These are phyloP conservation scores for Epinotia bilunana DNA, from an alignment of 2,888 invertebrate genomes.

Conservation along the genomic window DNA sequence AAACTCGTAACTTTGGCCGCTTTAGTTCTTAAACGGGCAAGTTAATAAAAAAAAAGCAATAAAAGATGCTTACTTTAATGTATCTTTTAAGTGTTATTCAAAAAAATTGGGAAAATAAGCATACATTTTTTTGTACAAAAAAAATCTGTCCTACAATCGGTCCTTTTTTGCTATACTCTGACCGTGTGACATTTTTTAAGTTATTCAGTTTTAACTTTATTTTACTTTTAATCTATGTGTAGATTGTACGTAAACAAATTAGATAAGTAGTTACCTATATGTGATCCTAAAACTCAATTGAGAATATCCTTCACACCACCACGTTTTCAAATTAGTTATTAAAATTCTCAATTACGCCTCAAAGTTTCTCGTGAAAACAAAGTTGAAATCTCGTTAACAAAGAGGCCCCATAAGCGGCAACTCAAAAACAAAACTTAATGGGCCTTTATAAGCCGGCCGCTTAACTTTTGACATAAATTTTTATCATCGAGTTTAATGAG, in stretches of 20 bases:
- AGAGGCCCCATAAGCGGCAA: slow-evolving; percentile 35
- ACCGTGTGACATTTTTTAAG: too few relatives aligned
- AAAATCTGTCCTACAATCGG: too few relatives aligned
- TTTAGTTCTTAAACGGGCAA: too few relatives aligned
- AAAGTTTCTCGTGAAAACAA: slow-evolving; percentile 36
- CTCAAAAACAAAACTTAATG: slow-evolving; percentile 47
- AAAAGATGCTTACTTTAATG: too few relatives aligned
- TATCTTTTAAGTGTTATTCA: too few relatives aligned
- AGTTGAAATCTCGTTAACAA: slow-evolving; percentile 41
- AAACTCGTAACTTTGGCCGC: too few relatives aligned
- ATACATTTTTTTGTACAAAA: too few relatives aligned
- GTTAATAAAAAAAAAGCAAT: too few relatives aligned
- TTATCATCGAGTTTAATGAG: slow-evolving; percentile 69
- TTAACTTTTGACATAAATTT: slow-evolving; percentile 78
- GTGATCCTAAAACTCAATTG: background rate
- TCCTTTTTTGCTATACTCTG: too few relatives aligned
- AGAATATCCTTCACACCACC: background rate
- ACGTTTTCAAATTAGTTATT: slow-evolving; percentile 36
- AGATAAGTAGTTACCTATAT: background rate
- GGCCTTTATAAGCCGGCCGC: slow-evolving; percentile 56
- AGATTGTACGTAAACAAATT: background rate
- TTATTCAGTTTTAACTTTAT: too few relatives aligned
- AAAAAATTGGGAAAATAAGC: too few relatives aligned
- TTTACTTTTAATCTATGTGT: too few relatives aligned
- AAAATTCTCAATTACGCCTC: slow-evolving; percentile 35